These are phyloP conservation scores for Oppia nitens DNA, from an alignment of 1,140 invertebrate genomes.

Conservation along the genomic window DNA sequence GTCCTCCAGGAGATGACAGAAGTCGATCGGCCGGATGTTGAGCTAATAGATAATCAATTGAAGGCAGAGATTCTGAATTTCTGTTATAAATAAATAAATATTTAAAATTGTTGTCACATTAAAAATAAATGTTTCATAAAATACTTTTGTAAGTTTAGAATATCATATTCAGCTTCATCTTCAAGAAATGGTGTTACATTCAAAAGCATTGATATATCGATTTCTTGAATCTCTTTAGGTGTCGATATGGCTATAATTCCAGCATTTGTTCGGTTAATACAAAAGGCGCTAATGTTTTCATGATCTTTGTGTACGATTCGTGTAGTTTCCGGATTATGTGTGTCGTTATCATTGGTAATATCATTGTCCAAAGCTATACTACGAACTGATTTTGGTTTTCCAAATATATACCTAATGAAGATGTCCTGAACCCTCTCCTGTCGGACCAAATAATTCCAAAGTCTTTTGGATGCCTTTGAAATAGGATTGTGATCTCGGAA, in stretches of 20 bases:
- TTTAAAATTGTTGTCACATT: conserved; percentile 1
- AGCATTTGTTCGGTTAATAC: conserved; percentile 72
- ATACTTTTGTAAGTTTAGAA: conserved; percentile 62
- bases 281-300: conserved; percentile 93
- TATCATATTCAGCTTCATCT: conserved; percentile 89
- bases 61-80: conserved; percentile 41
- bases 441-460: conserved; percentile 84
- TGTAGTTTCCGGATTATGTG: conserved; percentile 48
- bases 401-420: conserved; percentile 89
- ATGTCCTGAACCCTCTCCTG: conserved; percentile 85
- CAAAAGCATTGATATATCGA: conserved; percentile 76
- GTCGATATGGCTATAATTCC: conserved; percentile 77
- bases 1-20: conserved; percentile 13
- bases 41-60: conserved; percentile 75
- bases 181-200: conserved; percentile 74
- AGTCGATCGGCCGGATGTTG: conserved; percentile 54
- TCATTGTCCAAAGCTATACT: conserved; percentile 21
- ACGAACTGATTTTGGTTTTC: conserved; percentile 11
- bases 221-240: conserved; percentile 88
- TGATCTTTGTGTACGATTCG: conserved; percentile 97
- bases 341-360: conserved; percentile 19
- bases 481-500: conserved; percentile 44
- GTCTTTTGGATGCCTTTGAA: conserved; percentile 57
- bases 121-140: background rate
- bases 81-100: conserved; percentile 25